These are phyloP conservation scores for Pithys albifrons DNA, from an alignment of 2,113 vertebrate genomes.

Conservation along the genomic window DNA sequence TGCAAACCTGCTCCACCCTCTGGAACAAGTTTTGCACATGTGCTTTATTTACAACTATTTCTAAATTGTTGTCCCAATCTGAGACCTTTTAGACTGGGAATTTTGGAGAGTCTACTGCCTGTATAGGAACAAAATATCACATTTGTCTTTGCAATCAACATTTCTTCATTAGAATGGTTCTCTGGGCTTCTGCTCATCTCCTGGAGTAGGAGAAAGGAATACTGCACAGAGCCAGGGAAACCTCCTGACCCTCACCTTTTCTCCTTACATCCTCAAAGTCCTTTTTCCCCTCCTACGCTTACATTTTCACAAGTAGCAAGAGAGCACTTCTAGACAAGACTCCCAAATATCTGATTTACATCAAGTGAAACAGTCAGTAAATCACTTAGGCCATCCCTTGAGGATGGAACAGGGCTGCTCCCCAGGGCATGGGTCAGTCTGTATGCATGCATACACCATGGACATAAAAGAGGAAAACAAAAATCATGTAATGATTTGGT, in stretches of 20 bases:
- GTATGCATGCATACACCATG: fast-evolving
- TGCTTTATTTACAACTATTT: not conserved
- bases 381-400: not conserved
- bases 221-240: fast-evolving
- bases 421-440: fast-evolving
- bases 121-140: not conserved
- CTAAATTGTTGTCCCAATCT: not conserved
- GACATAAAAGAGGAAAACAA: not conserved
- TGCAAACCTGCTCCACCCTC: no score
- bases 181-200: not conserved
- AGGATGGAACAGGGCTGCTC: fast-evolving
- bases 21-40: not conserved
- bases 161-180: not conserved
- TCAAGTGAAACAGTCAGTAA: not conserved
- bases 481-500: not conserved
- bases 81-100: not conserved
- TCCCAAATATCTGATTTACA: not conserved
- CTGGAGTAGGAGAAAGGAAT: not conserved
- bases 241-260: not conserved
- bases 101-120: not conserved
- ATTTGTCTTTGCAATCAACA: not conserved
- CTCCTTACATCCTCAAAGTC: not conserved
- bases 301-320: not conserved
- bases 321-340: not conserved
- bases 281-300: not conserved